These are phyloP conservation scores for Conger conger DNA, from an alignment of 2,113 vertebrate genomes.

Conservation along the genomic window DNA sequence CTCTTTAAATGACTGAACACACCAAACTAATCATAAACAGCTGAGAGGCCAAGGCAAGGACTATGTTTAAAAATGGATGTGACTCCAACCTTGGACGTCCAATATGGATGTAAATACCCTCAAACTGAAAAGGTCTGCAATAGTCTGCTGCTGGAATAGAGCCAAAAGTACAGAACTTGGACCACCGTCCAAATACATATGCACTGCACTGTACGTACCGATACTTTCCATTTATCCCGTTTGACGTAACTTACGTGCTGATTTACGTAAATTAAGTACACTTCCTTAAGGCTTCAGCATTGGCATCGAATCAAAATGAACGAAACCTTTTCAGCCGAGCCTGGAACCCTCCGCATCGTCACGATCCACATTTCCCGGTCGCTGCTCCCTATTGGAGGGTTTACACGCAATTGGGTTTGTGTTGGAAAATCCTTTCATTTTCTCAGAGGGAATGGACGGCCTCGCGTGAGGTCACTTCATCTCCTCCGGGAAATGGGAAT, in stretches of 20 bases:
- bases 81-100: too few species aligned
- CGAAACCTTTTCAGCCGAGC: neutral
- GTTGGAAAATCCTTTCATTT: neutral
- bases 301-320: neutral
- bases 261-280: neutral
- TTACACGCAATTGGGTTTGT: neutral
- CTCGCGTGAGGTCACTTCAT: neutral
- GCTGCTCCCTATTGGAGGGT: neutral
- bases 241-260: neutral
- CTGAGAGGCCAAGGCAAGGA: too few species aligned
- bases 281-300: neutral
- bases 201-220: neutral
- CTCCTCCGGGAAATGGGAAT: neutral
- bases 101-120: too few species aligned
- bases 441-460: neutral
- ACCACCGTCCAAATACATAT: too few species aligned
- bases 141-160: too few species aligned
- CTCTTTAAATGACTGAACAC: too few species aligned
- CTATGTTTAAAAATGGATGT: too few species aligned
- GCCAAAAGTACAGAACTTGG: too few species aligned
- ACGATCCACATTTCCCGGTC: neutral
- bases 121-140: too few species aligned
- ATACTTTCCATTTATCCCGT: neutral
- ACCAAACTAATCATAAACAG: too few species aligned
- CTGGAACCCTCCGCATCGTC: neutral